A percentile compares a stretch with the other conserved stretches of the same genome.
These are phyloP conservation scores for Acronicta aceris DNA, from an alignment of 2,888 invertebrate genomes.

Conservation along the genomic window DNA sequence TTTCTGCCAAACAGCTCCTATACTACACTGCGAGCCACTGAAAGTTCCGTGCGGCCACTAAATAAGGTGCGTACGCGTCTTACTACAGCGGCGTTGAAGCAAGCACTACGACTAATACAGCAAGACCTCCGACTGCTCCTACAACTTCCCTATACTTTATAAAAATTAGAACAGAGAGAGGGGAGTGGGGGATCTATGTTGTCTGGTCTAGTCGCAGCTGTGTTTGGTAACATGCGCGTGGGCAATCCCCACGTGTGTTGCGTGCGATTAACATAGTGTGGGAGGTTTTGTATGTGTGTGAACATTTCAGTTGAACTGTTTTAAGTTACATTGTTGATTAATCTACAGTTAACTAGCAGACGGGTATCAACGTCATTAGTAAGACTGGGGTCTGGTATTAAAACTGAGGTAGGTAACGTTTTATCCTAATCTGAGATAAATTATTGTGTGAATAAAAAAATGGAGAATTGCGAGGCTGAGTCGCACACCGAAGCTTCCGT, in stretches of 20 bases:
- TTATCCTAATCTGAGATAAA: too few species aligned
- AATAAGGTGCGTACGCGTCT: conserved; percentile 72
- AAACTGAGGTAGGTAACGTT: too few species aligned
- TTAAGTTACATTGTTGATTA: conserved; percentile 27
- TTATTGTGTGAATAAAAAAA: too few species aligned
- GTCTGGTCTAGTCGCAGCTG: conserved; percentile 42
- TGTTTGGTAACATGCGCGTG: conserved; percentile 60
- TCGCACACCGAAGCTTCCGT: too few species aligned
- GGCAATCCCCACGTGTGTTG: conserved; percentile 59
- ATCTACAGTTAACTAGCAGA: conserved; percentile 26
- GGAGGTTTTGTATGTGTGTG: conserved; percentile 49
- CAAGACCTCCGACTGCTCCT: conserved; percentile 36
- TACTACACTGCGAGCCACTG: conserved; percentile 61
- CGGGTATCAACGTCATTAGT: too few species aligned
- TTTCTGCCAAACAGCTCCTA: conserved; percentile 38
- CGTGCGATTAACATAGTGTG: conserved; percentile 50
- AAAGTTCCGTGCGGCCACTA: conserved; percentile 65
- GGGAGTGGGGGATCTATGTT: conserved; percentile 39
- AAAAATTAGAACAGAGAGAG: conserved; percentile 13
- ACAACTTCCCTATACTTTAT: not conserved
- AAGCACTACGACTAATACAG: conserved; percentile 53
- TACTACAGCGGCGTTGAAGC: conserved; percentile 63
- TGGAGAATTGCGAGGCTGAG: too few species aligned
- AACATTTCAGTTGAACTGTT: conserved; percentile 31
- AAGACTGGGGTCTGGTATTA: too few species aligned